Evolutionary conservation across 2,113 vertebrate genomes (phyloP), one percentile per base, ranked within the genome.

Genomic region (Haliaeetus leucogaster): DNA sequence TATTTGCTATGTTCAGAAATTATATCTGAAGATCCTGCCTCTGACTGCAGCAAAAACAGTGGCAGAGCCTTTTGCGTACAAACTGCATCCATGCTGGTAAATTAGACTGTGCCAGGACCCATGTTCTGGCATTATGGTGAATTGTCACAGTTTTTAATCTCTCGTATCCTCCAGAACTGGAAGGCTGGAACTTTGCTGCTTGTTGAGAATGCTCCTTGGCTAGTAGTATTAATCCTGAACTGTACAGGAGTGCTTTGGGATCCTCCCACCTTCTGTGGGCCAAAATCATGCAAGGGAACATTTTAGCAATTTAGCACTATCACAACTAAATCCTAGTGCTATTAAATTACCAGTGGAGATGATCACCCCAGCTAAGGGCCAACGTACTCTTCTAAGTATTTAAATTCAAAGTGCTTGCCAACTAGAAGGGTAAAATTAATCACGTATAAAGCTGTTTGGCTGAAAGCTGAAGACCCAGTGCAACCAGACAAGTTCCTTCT

Each of bases 31-130:
- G 67, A 80, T 40, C 29, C 26, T 50, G 7, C 19, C 36, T 52
- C 18, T 50, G 48, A 25, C 19, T 55, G 17, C 10, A 36, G 27
- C 16, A 43, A 40, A 91, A 66, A 2, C 36, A 7, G 7, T 34
- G 6, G 23, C 36, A 21, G 47, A 66, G 38, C 9, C 19, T 36
- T 74, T 22, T 36, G 38, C 7, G 5, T 22, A 16, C 3, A 38
- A 6, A 20, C 6, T 52, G 12, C 11, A 4, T 25, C 68, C 1
- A 0, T 4, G 40, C 5, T 25, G 34, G 47, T 25, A 20, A 76
- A 56, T 58, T 15, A 66, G 29, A 21, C 30, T 21, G 16, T n/a
- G 40, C 16, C 66, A 50, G 27, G 40, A 66, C 13, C 9, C 19
- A 2, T 26, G 9, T 56, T 90, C 22, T 62, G 26, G 7, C 8